These are phyloP conservation scores for Stomorhina lunata DNA, from an alignment of 2,888 invertebrate genomes.

Conservation along the genomic window DNA sequence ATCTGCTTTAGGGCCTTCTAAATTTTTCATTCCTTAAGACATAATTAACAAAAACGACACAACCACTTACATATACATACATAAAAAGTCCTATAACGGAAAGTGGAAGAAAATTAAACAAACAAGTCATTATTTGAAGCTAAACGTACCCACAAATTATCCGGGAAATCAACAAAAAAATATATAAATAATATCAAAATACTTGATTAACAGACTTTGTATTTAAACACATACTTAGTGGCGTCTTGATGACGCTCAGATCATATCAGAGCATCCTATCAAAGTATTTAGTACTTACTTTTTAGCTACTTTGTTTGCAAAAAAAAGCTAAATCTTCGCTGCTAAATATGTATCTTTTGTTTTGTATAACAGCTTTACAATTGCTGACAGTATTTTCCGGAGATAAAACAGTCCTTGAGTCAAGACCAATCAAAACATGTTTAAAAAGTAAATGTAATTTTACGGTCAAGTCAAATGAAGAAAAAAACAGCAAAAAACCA, in stretches of 20 bases:
- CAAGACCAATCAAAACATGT: slow-evolving; percentile 45
- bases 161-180: background rate
- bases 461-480: slow-evolving; percentile 23
- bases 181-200: slow-evolving; percentile 21
- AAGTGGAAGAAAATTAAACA: slow-evolving; percentile 30
- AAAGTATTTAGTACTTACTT: slow-evolving; percentile 30
- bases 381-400: slow-evolving; percentile 40
- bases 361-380: slow-evolving; percentile 11
- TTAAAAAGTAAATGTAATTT: slow-evolving; percentile 39
- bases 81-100: background rate
- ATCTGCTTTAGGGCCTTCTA: slow-evolving; percentile 29
- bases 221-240: slow-evolving; percentile 41
- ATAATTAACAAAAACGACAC: slow-evolving; percentile 32
- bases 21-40: slow-evolving; percentile 36
- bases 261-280: slow-evolving; percentile 6
- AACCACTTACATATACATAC: background rate
- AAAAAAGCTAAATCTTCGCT: background rate
- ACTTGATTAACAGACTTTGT: slow-evolving; percentile 52
- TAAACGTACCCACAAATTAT: slow-evolving; percentile 26
- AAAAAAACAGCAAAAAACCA: background rate
- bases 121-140: slow-evolving; percentile 27
- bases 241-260: slow-evolving; percentile 47
- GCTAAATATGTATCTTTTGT: background rate
- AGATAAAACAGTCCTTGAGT: slow-evolving; percentile 51
- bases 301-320: slow-evolving; percentile 22